Conservation (phyloP, 1,140 invertebrate genomes). For the Papilio aristodemus region DNA sequence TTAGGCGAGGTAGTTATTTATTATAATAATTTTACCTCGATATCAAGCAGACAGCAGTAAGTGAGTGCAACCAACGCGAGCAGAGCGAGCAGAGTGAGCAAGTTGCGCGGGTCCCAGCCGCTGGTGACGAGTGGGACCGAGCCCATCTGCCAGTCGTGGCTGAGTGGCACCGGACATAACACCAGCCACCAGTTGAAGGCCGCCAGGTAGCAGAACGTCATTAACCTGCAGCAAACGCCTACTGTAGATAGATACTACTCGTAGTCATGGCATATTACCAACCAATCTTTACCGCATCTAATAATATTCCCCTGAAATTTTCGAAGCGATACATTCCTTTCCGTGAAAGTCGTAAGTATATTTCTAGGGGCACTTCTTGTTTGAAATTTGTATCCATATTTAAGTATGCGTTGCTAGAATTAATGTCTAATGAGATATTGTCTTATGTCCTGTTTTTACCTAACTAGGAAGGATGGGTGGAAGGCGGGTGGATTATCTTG, state of each 20-base stretch:
- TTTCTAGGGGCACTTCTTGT: too few species aligned
- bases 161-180: constrained; percentile 87
- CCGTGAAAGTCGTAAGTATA: too few species aligned
- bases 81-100: constrained; percentile 86
- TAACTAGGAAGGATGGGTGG: constrained; percentile 85
- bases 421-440: too few species aligned
- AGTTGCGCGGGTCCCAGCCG: constrained; percentile 85
- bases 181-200: constrained; percentile 91
- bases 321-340: too few species aligned
- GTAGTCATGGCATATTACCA: too few species aligned
- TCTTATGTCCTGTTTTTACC: constrained; percentile 75
- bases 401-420: too few species aligned
- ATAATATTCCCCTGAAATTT: too few species aligned
- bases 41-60: constrained; percentile 83
- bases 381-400: too few species aligned
- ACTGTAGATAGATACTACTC: not conserved
- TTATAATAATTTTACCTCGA: too few species aligned
- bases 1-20: too few species aligned
- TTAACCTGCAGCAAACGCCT: constrained; percentile 53
- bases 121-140: constrained; percentile 88
- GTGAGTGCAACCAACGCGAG: constrained; percentile 81
- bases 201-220: constrained; percentile 90
- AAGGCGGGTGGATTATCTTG: constrained; percentile 94
- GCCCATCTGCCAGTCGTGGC: constrained; percentile 94
- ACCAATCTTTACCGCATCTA: too few species aligned